Base-by-base conservation (phyloP, 1,140 invertebrate genomes). In the Nephila pilipes region DNA sequence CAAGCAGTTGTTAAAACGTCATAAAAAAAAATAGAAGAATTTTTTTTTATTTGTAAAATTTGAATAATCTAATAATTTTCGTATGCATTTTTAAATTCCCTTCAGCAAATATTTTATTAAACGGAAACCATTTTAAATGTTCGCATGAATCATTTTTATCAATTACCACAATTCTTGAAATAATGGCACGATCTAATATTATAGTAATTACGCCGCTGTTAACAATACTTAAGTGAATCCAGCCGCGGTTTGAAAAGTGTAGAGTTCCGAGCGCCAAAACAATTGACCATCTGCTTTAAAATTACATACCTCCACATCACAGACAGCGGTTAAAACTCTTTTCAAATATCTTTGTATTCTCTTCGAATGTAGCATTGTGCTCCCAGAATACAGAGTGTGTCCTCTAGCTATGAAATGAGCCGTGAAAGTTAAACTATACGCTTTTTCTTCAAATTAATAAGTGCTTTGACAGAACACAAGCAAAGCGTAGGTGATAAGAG, bases 381-480 rank as follows among this genome's bases (percentile, higher is more conserved):
- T 18, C 6, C 8, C n/a, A 83, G 80, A 83, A 83, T 83, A 83
- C 80, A 25, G 80, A 83, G 22, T 20, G 38, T 55, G 80, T 83
- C 80, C 80, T 83, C 54, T 14, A 54, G 25, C 54, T 46, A 83
- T 25, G 38, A 83, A 83, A 83, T 83, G 80, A 83, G 38, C 38
- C 54, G 80, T 83, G 80, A 83, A 83, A 83, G 80, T 83, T 83
- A 83, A 83, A 83, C 80, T 46, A 83, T 55, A 54, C 80, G 29
- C 46, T 29, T 69, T 69, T 25, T 16, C 32, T 60, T 12, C 25
- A 69, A 69, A 32, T 69, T 32, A 69, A 69, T 69, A 69, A 69
- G 65, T 16, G 25, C 29, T 5, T 4, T 25, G 25, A 32, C 29
- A 69, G 25, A 65, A n/a, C 16, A 1, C 8, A 29, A 14, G 65